Conservation (phyloP, 1,140 invertebrate genomes). For the Drosophila tsacasi region DNA sequence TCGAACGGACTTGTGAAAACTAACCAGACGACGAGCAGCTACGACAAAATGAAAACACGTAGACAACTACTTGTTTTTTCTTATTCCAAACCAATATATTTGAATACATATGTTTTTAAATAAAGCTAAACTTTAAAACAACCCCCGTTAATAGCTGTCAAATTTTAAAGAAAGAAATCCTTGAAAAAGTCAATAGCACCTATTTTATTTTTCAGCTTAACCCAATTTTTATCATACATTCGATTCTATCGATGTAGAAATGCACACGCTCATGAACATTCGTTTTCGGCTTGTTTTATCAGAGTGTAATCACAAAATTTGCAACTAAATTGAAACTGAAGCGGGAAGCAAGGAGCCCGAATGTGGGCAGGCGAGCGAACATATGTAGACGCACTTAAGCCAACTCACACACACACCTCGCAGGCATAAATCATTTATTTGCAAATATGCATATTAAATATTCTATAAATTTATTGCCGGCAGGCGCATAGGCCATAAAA, state of each 20-base stretch:
- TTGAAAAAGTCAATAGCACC: background rate
- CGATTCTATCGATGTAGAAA: background rate
- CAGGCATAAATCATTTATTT: slow-evolving; percentile 72
- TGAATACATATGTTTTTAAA: background rate
- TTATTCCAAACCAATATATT: background rate
- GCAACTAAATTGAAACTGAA: slow-evolving; percentile 55
- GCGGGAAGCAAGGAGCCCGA: slow-evolving; percentile 7
- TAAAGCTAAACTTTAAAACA: background rate
- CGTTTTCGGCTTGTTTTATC: slow-evolving; percentile 3
- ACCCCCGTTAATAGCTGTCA: too few relatives aligned
- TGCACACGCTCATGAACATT: background rate
- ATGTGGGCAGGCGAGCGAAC: slow-evolving; percentile 35
- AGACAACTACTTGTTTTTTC: background rate
- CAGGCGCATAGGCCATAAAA: slow-evolving; percentile 59
- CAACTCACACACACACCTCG: slow-evolving; percentile 43
- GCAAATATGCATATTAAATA: slow-evolving; percentile 78
- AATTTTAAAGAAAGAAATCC: too few relatives aligned
- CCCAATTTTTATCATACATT: background rate
- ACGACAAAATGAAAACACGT: background rate
- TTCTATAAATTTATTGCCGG: slow-evolving; percentile 74
- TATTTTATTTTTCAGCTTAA: too few relatives aligned
- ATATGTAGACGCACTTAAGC: slow-evolving; percentile 62
- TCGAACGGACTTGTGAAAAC: too few relatives aligned
- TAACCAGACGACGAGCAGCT: background rate
- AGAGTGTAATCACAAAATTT: slow-evolving; percentile 26